Evolutionary conservation across 2,797 vertebrate species (phyloP).

Genomic region (Euthynnus affinis): DNA sequence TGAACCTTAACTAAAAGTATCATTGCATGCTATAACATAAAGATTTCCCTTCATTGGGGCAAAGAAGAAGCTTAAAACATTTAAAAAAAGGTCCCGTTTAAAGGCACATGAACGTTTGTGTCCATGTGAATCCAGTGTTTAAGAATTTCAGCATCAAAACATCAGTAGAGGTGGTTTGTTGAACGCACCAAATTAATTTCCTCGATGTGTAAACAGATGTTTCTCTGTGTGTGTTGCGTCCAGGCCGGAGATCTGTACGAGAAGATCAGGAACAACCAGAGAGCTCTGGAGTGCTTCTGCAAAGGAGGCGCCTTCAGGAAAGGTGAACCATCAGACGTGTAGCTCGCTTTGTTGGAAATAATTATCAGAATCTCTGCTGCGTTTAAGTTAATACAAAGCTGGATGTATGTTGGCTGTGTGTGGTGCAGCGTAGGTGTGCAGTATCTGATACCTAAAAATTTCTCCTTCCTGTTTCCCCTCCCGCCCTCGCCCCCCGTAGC

Average conservation of each 20-base stretch:
- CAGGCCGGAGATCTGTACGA: conserved; percentile 96
- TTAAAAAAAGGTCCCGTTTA: no score
- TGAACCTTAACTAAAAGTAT: no score
- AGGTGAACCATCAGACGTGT: conserved; percentile 80
- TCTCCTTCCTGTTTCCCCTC: conserved; percentile 39
- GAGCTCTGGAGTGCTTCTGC: conserved; percentile 93
- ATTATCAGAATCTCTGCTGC: background rate
- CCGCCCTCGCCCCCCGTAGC: no score
- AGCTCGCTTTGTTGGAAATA: background rate
- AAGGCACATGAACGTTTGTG: no score
- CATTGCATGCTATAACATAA: no score
- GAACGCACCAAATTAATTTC: background rate
- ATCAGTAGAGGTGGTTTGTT: no score
- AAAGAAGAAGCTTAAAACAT: no score
- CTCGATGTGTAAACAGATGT: background rate
- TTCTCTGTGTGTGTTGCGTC: conserved; percentile 1
- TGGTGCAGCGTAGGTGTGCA: no score
- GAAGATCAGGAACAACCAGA: conserved; percentile 89
- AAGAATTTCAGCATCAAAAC: no score
- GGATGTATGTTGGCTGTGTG: background rate
- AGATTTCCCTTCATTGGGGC: no score
- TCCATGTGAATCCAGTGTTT: no score
- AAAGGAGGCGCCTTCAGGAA: conserved; percentile 94
- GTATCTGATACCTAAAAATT: conserved; percentile 24
- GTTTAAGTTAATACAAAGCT: no score